Evolutionary conservation across 2,888 invertebrate species (phyloP), one percentile per base, ranked within the genome.

Genomic region (Euplexia lucipara): DNA sequence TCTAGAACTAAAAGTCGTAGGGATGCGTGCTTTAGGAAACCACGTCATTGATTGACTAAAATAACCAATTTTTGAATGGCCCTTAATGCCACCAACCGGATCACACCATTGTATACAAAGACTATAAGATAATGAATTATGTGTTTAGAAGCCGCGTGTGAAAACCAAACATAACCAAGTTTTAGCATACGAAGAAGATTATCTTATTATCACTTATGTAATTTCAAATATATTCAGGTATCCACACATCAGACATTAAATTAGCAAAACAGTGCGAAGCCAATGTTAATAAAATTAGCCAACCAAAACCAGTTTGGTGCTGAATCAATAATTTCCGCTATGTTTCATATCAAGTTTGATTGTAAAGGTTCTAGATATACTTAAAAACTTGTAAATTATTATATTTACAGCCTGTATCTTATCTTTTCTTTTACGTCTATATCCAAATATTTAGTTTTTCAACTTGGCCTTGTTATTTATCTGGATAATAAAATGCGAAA

Each of bases 151-250:
- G 14, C 53, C 22, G 42, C 48, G 49, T 79, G 74, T 64, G 72
- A 79, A 75, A 73, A 62, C 8, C 69, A 78, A 78, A 79, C 67
- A 78, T 35, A 52, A 68, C 37, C 53, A 69, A 61, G 71, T 72
- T 75, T 57, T 1, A 20, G 7, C 45, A 52, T 48, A 51, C 57
- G 14, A 45, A 41, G 47, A 62, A 35, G 39, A 48, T 71, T 59
- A 65, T 61, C 44, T 37, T 51, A 57, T 62, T 54, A 58, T 61
- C 59, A 70, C 47, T 69, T 20, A 45, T 51, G 42, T 26, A 45
- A 26, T 48, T 32, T 53, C 37, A 54, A 60, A 51, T 37, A 70
- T 18, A 26, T 32, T 35, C 34, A 48, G n/a, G n/a, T 47, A 47
- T 37, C 58, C 49, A 63, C 35, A 63, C 35, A 26, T 2, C 26